A percentile compares a stretch with the other conserved stretches of the same genome.
Evolutionary conservation across 2,113 vertebrate species (phyloP).

Genomic region (Neodontobutis hainanensis): DNA sequence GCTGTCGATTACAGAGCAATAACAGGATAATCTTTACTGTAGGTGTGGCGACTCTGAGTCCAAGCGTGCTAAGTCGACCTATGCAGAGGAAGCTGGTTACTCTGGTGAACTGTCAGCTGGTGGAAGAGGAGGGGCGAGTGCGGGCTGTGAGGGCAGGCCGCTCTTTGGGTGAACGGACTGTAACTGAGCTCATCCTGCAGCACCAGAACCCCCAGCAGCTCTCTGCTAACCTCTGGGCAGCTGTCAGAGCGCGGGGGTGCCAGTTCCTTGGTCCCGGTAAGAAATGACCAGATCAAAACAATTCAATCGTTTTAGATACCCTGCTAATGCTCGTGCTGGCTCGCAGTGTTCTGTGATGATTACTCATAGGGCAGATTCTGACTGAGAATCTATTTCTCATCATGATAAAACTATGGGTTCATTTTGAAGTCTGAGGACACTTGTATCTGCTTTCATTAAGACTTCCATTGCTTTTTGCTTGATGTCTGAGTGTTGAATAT

Average conservation of each 20-base stretch:
- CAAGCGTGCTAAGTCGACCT: slow-evolving; percentile 91
- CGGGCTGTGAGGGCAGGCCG: slow-evolving; percentile 90
- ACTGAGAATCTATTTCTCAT: slow-evolving; percentile 68
- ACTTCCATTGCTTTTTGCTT: background rate
- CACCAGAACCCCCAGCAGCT: slow-evolving; percentile 98
- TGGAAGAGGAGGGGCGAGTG: slow-evolving; percentile 94
- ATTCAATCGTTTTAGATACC: background rate
- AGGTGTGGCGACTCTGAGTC: slow-evolving; percentile 88
- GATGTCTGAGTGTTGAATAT: background rate
- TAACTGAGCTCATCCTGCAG: slow-evolving; percentile 97
- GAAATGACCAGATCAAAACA: slow-evolving; percentile 10
- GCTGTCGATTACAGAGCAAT: background rate
- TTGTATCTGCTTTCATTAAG: background rate
- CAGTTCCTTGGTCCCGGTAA: slow-evolving; percentile 97
- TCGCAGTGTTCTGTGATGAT: slow-evolving; percentile 75
- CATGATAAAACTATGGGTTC: slow-evolving; percentile 74
- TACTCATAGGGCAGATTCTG: slow-evolving; percentile 84
- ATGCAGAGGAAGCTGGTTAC: slow-evolving; percentile 98
- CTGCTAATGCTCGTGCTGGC: slow-evolving; percentile 28
- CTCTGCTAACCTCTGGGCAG: slow-evolving; percentile 97
- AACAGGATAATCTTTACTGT: slow-evolving; percentile 1
- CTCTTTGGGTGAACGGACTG: slow-evolving; percentile 93
- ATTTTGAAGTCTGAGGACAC: slow-evolving; percentile 70
- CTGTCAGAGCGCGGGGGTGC: slow-evolving; percentile 94
- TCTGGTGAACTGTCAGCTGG: slow-evolving; percentile 94